Base-by-base conservation (phyloP, 2,888 invertebrate genomes). In the Coenonympha arcania region DNA sequence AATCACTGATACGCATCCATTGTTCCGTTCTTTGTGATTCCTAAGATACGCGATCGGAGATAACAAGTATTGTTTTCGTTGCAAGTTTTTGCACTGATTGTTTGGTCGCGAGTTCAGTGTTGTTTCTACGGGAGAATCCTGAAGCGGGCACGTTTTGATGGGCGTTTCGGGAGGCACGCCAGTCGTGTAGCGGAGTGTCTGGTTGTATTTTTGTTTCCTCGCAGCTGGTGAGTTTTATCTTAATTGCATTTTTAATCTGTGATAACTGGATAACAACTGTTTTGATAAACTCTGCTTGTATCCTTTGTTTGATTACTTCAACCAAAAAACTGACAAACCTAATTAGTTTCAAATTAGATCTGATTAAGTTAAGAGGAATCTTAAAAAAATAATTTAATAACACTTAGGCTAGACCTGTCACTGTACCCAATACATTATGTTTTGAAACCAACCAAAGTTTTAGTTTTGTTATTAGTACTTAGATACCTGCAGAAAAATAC, bases 21-120 rank as follows among this genome's bases (percentile, higher is more conserved):
- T 74, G 68, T 70, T 68, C 66, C 68, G 68, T 69, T 73, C 84
- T 83, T 85, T 83, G 83, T 84, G 79, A 76, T 73, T 71, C 66
- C 63, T 67, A 68, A 66, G 75, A 73, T 76, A 74, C 63, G 66
- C 65, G 61, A 60, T 64, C 58, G 58, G 55, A 75, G 81, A 83
- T 85, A 82, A 79, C 66, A 63, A 46, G 61, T 69, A 68, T 75
- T 81, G 78, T 81, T 79, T 81, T 79, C 72, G 68, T 72, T 71
- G 70, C 62, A 61, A 56, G 57, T 62, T 58, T 71, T 64, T 66
- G 65, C 69, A 58, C 60, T 61, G 62, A 64, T 73, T 60, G 66
- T 71, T 66, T 60, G 60, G 63, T 64, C 60, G 59, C 63, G 62
- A 61, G 61, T 61, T 56, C 48, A 57, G 58, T 43, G 48, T 43